phyloP scores from a whole-genome alignment of 64 coral and sea anemone genomes.

The Montipora cactus region DNA sequence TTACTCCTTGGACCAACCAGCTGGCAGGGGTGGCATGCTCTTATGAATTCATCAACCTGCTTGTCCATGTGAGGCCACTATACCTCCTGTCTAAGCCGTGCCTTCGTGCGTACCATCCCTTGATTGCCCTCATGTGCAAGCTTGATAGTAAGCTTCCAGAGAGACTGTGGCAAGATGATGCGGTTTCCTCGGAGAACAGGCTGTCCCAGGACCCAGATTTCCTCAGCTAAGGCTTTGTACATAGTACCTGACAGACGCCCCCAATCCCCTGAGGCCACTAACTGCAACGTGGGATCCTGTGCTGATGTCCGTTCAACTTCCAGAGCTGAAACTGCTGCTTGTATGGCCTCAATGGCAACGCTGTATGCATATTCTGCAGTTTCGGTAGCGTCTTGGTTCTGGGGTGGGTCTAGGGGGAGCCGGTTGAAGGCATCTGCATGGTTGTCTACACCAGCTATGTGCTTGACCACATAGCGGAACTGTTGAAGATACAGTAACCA shows the following conservation, averaged over 20 bases:
- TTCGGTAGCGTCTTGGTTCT: background rate
- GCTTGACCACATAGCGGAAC: conserved; percentile 18
- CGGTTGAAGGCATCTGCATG: conserved; percentile 17
- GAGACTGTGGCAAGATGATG: too few relatives aligned
- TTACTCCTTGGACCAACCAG: conserved; percentile 31
- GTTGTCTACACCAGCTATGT: conserved; percentile 21
- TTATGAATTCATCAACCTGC: conserved; percentile 7
- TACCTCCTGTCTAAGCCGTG: background rate
- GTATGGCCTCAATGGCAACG: conserved; percentile 9
- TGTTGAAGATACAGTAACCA: conserved; percentile 44
- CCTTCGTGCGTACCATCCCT: conserved; percentile 9
- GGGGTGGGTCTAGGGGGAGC: background rate
- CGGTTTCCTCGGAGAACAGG: background rate
- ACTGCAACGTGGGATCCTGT: background rate
- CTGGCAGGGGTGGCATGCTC: conserved; percentile 32
- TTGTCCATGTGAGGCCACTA: conserved; percentile 23
- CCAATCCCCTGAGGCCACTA: conserved; percentile 40
- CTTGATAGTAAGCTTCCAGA: too few relatives aligned
- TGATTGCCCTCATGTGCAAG: background rate
- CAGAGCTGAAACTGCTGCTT: background rate
- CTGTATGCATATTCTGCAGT: conserved; percentile 8
- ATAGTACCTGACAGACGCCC: conserved; percentile 1
- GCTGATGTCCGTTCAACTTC: background rate
- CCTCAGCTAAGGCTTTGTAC: too few relatives aligned
- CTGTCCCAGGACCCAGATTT: too few relatives aligned